Base-by-base conservation (phyloP, 2,888 invertebrate genomes). In the Furcula furcula region DNA sequence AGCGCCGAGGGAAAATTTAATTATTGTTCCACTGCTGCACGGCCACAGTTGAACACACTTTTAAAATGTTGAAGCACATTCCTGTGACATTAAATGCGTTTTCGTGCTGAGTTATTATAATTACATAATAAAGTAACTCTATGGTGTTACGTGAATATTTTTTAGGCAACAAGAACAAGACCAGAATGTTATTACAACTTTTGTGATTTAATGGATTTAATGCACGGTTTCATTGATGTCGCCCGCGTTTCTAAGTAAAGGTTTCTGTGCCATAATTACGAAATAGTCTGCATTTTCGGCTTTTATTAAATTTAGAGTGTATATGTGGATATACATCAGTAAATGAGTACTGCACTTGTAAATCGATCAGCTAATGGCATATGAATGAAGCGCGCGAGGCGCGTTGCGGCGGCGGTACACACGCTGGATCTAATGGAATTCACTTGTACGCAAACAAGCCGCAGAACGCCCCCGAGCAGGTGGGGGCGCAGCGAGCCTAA, bases 391-490 rank as follows among this genome's bases (percentile, higher is more conserved):
- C 76, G 72, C 65, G 68, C 64, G 75, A 69, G 55, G 76, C 70
- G n/a, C 76, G 74, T 74, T 79, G 80, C 60, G 83, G 79, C 72
- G 69, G 71, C 66, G 64, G 72, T 75, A 77, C 76, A 81, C 76
- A 76, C 72, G 76, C 69, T 69, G 78, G 76, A 75, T 85, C 85
- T 87, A 88, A 88, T 88, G 87, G 87, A 86, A 86, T 88, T 87
- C 81, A 73, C 87, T 82, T 88, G 87, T 88, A 84, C 75, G 87
- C 84, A 88, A 88, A 88, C 86, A 87, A 76, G 79, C 81, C 79
- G 68, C 81, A 70, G 66, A 69, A 65, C 73, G 72, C 77, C 68
- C 67, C 64, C 65, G 69, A 68, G 10, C 28, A 18, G 28, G 28
- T 18, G 28, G 27, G 27, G 61, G 57, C 53, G 54, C 50, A 56